Conservation (phyloP, 2,113 vertebrate species). For the Osmerus eperlanus region DNA sequence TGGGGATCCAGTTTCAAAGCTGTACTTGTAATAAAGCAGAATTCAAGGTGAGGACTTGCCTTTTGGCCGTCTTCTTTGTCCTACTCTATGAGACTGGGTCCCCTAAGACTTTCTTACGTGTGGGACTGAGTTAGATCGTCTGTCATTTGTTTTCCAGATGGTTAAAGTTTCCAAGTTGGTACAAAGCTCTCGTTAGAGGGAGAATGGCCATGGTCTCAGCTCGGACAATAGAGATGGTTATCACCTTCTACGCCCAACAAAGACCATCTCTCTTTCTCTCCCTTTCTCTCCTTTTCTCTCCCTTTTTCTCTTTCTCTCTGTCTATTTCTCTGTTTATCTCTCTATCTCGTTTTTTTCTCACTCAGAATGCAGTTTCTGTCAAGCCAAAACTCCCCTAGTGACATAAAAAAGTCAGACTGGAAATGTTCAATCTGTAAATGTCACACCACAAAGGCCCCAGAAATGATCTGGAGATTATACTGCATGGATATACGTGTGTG, state of each 20-base stretch:
- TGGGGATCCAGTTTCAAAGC: background rate
- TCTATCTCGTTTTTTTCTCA: background rate
- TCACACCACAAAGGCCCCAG: background rate
- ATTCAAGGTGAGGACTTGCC: background rate
- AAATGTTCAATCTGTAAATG: background rate
- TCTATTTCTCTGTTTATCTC: too few species aligned
- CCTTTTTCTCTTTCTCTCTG: too few species aligned
- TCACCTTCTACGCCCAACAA: constrained; percentile 32
- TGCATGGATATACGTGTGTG: background rate
- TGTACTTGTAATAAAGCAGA: background rate
- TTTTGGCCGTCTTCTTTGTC: too few species aligned
- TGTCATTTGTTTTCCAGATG: too few species aligned
- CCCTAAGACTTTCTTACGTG: too few species aligned
- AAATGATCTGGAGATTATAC: background rate
- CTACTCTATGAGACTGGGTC: too few species aligned
- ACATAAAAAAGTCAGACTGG: background rate
- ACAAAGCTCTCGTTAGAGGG: background rate
- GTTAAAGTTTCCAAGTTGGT: constrained; percentile 11
- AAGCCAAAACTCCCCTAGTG: background rate
- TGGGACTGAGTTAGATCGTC: too few species aligned
- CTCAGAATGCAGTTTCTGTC: background rate
- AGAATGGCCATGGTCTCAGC: background rate
- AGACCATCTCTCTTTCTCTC: background rate
- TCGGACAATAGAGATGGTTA: constrained; percentile 27
- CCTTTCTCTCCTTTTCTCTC: too few species aligned